Evolutionary conservation across 2,113 vertebrate genomes (phyloP).

Genomic region (Peromyscus maniculatus): DNA sequence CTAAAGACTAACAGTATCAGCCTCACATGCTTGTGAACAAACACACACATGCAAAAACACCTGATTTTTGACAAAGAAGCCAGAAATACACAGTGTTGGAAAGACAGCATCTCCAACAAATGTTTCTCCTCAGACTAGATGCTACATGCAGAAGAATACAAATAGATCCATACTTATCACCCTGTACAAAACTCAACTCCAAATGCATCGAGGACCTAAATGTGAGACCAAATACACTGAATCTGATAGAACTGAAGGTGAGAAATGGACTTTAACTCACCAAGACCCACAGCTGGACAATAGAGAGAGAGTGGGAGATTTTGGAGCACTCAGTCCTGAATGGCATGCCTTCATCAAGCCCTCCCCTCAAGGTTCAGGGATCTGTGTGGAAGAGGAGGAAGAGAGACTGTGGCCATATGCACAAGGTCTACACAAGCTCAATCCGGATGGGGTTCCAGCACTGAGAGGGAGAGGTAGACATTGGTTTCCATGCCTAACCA

Average conservation of each 20-base stretch:
- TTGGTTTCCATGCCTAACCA: neutral
- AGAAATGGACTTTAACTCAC: neutral
- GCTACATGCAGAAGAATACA: neutral
- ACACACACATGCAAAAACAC: neutral
- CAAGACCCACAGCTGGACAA: neutral
- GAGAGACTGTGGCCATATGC: neutral
- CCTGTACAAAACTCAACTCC: neutral
- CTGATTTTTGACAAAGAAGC: neutral
- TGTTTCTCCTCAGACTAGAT: neutral
- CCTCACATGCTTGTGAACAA: neutral
- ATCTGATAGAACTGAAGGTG: neutral
- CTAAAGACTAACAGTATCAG: neutral
- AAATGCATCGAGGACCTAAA: neutral
- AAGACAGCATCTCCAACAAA: neutral
- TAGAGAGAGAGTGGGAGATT: neutral
- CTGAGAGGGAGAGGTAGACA: neutral
- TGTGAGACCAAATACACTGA: neutral
- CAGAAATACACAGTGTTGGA: neutral
- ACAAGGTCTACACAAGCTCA: neutral
- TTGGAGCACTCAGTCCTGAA: neutral
- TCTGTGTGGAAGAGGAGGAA: neutral
- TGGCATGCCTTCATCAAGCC: neutral
- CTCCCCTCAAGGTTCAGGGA: neutral
- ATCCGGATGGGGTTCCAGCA: neutral
- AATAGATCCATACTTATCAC: neutral